Percentiles rank a stretch among this genome's conserved stretches.
Conservation (phyloP, 1,140 invertebrate species). For the Drosophila chauvacae region DNA sequence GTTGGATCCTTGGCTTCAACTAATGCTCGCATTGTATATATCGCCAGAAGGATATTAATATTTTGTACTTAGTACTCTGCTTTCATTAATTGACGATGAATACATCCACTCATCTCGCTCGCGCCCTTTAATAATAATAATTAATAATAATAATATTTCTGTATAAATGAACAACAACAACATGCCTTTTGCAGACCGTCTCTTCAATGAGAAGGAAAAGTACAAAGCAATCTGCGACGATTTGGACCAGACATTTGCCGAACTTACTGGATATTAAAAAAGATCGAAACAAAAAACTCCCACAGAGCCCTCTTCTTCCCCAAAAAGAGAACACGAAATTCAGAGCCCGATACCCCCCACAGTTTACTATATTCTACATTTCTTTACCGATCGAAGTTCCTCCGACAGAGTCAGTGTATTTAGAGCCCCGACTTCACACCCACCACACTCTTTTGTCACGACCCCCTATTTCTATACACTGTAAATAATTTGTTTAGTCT, state of each 20-base stretch:
- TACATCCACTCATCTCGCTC: constrained; percentile 29
- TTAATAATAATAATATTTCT: constrained; percentile 52
- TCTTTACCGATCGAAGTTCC: constrained; percentile 14
- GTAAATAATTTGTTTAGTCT: constrained; percentile 78
- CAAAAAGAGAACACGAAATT: constrained; percentile 42
- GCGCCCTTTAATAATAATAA: constrained; percentile 71
- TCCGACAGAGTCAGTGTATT: constrained; percentile 37
- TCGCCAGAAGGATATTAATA: constrained; percentile 44
- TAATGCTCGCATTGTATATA: constrained; percentile 55
- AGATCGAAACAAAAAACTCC: constrained; percentile 37
- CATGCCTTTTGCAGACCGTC: constrained; percentile 91
- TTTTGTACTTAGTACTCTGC: constrained; percentile 38
- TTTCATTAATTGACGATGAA: constrained; percentile 46
- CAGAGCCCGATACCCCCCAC: constrained; percentile 10
- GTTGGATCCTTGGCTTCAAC: constrained; percentile 35
- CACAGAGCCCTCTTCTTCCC: constrained; percentile 28
- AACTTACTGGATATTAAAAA: constrained; percentile 93
- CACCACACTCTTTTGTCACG: constrained; percentile 38
- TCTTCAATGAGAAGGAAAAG: constrained; percentile 97
- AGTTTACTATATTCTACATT: constrained; percentile 28
- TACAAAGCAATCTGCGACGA: constrained; percentile 98
- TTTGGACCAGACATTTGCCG: constrained; percentile 98
- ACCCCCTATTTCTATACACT: constrained; percentile 59
- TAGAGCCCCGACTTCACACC: constrained; percentile 8
- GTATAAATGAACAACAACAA: constrained; percentile 68